Evolutionary conservation across 2,888 invertebrate genomes (phyloP), one percentile per base, ranked within the genome.

Genomic region (Trichopria drosophilae): DNA sequence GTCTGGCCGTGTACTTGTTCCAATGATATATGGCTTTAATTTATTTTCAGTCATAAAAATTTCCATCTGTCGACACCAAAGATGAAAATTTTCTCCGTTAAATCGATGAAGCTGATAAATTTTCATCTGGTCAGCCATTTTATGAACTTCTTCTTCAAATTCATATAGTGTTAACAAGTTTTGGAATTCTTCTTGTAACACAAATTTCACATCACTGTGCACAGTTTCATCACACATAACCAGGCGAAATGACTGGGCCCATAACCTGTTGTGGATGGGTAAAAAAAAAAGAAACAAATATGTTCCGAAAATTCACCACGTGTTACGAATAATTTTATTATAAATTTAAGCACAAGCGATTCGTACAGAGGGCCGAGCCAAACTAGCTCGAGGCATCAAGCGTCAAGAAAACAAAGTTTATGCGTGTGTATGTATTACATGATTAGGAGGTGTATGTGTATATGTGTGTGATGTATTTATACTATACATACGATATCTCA

Each of bases 41-140:
- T 41, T 34, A 28, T 51, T 51, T 16, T 51, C 37, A 1, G 15
- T 42, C 47, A 47, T 36, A n/a, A 35, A 52, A 9, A 52, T 54
- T 23, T 46, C 46, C 46, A 50, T 54, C 18, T 54, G 54, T 10
- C 32, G 13, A 12, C 34, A 20, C 50, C 50, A 54, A 5, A 50
- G 24, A 6, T 50, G 42, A 36, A 20, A 50, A 37, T 54, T 50
- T 6, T 50, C 13, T 16, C 46, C 50, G 42, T 50, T 47, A 18
- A 54, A 51, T 12, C 46, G 28, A 31, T 54, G 42, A 9, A 50
- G 36, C 4, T 54, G 46, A 42, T 42, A 54, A 4, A 20, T 12
- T 34, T 37, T 50, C 7, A 15, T n/a, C 4, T 31, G 22, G 9
- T 54, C 54, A 24, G 50, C 32, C 46, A 49, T 49, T 9, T 35